Conservation (phyloP, 2,113 vertebrate genomes). For the Dasyurus viverrinus region DNA sequence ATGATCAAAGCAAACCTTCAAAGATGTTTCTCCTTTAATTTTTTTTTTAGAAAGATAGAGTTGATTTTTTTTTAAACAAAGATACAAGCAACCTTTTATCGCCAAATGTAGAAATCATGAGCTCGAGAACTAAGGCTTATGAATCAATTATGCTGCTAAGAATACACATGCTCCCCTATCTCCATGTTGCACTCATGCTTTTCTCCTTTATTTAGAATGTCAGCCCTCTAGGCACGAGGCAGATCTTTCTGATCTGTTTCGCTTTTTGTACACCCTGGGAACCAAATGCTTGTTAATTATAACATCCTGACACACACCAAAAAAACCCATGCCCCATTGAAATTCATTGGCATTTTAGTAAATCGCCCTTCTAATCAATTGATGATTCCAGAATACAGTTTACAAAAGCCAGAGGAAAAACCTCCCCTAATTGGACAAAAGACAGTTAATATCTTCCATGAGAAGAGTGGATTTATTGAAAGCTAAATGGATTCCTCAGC, state of each 20-base stretch:
- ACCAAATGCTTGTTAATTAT: background rate
- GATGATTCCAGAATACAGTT: background rate
- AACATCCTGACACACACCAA: background rate
- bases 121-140: constrained; percentile 2
- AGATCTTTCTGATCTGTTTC: constrained; percentile 4
- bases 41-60: constrained; percentile 48
- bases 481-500: background rate
- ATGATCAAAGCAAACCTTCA: constrained; percentile 68
- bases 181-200: background rate
- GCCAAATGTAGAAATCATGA: constrained; percentile 22
- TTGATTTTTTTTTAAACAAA: constrained; percentile 43
- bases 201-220: constrained; percentile 24
- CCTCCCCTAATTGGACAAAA: background rate
- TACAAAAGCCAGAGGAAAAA: background rate
- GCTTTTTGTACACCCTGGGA: constrained; percentile 4
- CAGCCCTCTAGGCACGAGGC: background rate
- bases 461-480: background rate
- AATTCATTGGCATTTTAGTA: constrained; percentile 49
- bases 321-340: background rate
- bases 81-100: constrained; percentile 31
- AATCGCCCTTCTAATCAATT: background rate
- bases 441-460: background rate
- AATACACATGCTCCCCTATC: background rate
- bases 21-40: constrained; percentile 50
- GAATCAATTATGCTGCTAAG: constrained; percentile 8